These are phyloP conservation scores for Choloepus didactylus DNA, from an alignment of 2,797 vertebrate genomes.

Conservation along the genomic window DNA sequence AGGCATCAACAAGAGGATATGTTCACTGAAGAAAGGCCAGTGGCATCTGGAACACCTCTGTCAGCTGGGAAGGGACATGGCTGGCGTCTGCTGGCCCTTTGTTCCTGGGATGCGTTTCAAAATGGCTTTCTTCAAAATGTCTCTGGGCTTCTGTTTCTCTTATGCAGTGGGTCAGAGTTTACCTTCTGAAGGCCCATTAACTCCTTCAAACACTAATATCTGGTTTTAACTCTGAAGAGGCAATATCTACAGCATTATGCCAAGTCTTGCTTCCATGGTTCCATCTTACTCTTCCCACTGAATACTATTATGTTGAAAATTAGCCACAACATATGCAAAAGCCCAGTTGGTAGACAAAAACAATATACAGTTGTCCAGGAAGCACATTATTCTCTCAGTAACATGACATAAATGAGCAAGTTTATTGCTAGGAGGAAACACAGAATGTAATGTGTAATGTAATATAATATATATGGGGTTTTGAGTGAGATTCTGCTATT, in stretches of 20 bases:
- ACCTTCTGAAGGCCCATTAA: not conserved
- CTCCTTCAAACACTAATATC: not conserved
- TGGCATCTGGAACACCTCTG: too few relatives aligned
- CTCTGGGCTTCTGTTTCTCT: not conserved
- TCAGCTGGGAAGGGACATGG: too few relatives aligned
- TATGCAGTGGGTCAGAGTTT: not conserved
- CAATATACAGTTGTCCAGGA: not conserved
- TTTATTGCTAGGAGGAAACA: not conserved
- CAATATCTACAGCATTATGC: not conserved
- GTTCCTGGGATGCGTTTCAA: too few relatives aligned
- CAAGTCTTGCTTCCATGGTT: not conserved
- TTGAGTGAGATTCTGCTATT: not conserved
- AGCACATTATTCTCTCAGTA: not conserved
- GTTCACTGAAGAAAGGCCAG: too few relatives aligned
- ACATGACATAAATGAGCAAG: conserved; percentile 13
- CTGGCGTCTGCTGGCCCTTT: too few relatives aligned
- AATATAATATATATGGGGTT: not conserved
- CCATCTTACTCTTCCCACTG: not conserved
- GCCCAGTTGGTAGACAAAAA: not conserved
- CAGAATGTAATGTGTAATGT: not conserved
- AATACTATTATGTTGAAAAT: not conserved
- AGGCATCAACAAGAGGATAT: too few relatives aligned
- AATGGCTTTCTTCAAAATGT: too few relatives aligned
- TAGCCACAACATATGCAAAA: not conserved
- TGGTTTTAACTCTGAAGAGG: not conserved